Base-by-base conservation (phyloP, 2,113 vertebrate species). In the Andinoacara biseriatus region DNA sequence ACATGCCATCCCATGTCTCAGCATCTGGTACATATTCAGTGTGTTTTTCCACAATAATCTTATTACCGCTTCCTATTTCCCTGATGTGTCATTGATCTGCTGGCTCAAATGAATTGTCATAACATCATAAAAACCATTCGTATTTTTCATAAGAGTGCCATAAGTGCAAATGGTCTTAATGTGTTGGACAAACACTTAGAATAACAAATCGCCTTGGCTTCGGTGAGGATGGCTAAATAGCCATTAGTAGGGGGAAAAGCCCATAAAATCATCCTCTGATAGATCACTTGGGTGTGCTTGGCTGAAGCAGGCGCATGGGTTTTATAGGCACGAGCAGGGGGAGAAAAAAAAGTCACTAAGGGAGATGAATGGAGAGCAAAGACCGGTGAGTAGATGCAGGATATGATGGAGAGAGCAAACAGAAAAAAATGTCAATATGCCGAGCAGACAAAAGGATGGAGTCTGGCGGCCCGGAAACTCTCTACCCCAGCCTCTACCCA, bases 201-300 rank as follows among this genome's bases (percentile, higher is more conserved):
- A 91, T 92, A 91, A 92, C 86, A 90, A 90, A 92, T 90, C 2
- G 58, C 67, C 63, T 52, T 43, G 72, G 60, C 33, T 78, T 78
- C 43, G 43, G 22, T 65, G 80, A 82, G 85, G 82, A 87, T 75
- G 69, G 91, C 91, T 93, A 93, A 93, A 89, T 80, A 89, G 86
- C 90, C 86, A 85, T 89, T 84, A 87, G 83, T 67, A 43, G 29
- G 56, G 69, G 76, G 54, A 17, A 85, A 80, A 82, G 85, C 85
- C 91, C 83, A 90, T 90, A 92, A 93, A 93, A 87, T 89, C 89
- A 58, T 57, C 10, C n/a, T 82, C 77, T 93, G 92, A 94, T 90
- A 86, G 90, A 94, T 94, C 52, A 1, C 87, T 74, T 57, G 85
- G 87, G 91, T 84, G 85, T 85, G 83, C 80, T 89, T 78, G 83